Evolutionary conservation across 2,888 invertebrate species (phyloP), one percentile per base, ranked within the genome.

Genomic region (Synergus umbraculus): DNA sequence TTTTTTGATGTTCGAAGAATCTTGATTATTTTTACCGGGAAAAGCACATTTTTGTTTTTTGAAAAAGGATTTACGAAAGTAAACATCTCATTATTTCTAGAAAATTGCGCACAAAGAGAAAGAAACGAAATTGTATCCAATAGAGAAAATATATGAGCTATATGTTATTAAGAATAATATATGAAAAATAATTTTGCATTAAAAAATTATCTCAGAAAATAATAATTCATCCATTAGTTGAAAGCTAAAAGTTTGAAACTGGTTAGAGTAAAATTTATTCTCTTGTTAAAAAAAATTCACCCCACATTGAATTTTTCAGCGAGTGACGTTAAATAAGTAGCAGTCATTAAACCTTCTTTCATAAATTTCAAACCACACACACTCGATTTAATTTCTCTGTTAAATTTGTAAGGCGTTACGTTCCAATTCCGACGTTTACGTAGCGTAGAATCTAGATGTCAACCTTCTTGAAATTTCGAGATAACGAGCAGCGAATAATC

Each of bases 361-460:
- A 22, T 9, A 29, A 60, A 18, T 60, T 29, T 12, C 22, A 29
- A 12, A 60, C 10, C 10, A 60, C 4, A 60, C 22, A 60, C 5
- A 44, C 22, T 67, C 8, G 9, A 67, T 67, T 67, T 46, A 12
- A 67, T 22, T 44, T 46, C 22, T 46, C 22, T 44, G 10, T 44
- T 22, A 3, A 3, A 10, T 43, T 49, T 69, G 69, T 73, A 73
- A 73, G 73, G 73, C 37, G 73, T 54, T 73, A 54, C 54, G 73
- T 73, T 73, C 73, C 37, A 54, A 73, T 54, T 73, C 54, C 73
- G 73, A 73, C 15, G 37, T 73, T 73, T 66, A 2, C 4, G 18
- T 18, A 29, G 54, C 10, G 10, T 73, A 73, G 37, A 73, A 73
- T 5, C 4, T n/a, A 73, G 37, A 49, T 8, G 60, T 10, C 60